Evolutionary conservation across 2,113 vertebrate genomes (phyloP).

Genomic region (Marmota flaviventris): DNA sequence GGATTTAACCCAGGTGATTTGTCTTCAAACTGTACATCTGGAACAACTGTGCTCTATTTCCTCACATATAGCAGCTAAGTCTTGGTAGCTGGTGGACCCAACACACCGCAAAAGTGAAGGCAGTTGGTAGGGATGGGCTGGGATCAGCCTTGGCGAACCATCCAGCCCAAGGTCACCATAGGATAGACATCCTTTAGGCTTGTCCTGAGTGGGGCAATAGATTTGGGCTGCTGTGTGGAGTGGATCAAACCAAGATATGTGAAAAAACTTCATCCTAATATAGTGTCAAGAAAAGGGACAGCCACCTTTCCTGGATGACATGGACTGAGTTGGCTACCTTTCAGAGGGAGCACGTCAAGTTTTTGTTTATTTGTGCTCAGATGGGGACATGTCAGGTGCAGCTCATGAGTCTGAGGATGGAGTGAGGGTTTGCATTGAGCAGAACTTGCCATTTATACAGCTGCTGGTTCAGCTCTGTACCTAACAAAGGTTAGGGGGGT

Average conservation of each 20-base stretch:
- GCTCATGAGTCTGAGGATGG: neutral
- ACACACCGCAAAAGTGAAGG: neutral
- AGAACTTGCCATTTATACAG: neutral
- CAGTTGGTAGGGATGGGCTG: neutral
- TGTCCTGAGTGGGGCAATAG: neutral
- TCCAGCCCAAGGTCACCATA: neutral
- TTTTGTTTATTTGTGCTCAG: neutral
- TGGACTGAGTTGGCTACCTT: neutral
- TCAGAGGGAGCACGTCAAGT: neutral
- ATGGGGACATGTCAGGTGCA: neutral
- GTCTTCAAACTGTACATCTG: neutral
- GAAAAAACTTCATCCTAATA: neutral
- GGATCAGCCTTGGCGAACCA: neutral
- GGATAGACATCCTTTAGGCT: neutral
- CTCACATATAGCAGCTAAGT: neutral
- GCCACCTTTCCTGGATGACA: neutral
- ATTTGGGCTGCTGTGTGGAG: neutral
- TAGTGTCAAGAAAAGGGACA: neutral
- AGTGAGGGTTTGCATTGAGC: rapidly evolving
- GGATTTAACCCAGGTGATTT: neutral
- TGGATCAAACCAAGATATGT: neutral
- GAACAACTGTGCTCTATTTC: neutral
- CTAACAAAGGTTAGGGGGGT: neutral
- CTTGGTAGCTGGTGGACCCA: neutral
- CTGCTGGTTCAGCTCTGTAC: neutral